phyloP scores from a whole-genome alignment of 37 sponge, comb jelly and placozoan species.

The Halisarca cf. caerulea region DNA sequence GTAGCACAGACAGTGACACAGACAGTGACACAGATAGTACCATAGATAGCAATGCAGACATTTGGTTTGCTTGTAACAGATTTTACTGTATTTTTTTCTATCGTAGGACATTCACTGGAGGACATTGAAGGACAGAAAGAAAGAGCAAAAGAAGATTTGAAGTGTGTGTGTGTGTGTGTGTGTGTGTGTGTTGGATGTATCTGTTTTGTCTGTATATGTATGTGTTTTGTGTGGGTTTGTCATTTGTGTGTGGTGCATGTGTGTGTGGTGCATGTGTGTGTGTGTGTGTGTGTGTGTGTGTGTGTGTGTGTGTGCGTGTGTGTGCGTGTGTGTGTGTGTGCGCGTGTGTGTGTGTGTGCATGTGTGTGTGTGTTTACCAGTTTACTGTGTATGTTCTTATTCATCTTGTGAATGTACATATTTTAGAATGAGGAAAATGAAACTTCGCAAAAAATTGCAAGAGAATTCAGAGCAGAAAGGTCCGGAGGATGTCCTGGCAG shows the following conservation, averaged over 20 bases:
- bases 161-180: neutral
- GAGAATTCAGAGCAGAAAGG: neutral
- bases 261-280: neutral
- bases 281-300: neutral
- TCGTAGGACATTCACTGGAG: slow-evolving; percentile 12
- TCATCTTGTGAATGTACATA: neutral
- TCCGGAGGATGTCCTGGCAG: slow-evolving; percentile 23
- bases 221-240: neutral
- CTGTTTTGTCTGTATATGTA: neutral
- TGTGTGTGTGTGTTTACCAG: neutral
- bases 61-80: too few relatives aligned
- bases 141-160: slow-evolving; percentile 25
- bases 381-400: too few relatives aligned
- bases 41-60: too few relatives aligned
- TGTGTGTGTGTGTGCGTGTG: neutral
- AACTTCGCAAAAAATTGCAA: slow-evolving; percentile 7
- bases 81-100: neutral
- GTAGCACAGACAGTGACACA: too few relatives aligned
- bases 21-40: too few relatives aligned
- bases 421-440: neutral
- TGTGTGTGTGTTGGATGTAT: neutral
- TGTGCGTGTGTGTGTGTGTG: neutral
- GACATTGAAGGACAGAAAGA: slow-evolving; percentile 23
- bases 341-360: neutral
- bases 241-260: neutral